Conservation (phyloP, 2,797 vertebrate species). For the Microchirus variegatus region DNA sequence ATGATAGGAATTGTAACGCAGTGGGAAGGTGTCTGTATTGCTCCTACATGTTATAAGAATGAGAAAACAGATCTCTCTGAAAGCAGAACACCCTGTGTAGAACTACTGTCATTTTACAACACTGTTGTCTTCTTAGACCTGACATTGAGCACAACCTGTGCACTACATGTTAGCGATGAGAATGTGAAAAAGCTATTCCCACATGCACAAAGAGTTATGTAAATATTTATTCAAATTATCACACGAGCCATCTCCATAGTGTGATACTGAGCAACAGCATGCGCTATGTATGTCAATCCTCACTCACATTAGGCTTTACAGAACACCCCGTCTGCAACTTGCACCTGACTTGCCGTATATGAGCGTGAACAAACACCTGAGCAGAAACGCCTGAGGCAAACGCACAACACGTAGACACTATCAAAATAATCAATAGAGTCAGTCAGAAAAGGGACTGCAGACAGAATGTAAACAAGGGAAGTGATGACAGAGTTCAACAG, state of each 20-base stretch:
- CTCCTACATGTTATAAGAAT: no score
- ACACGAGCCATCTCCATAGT: not conserved
- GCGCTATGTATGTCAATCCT: no score
- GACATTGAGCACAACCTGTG: conserved; percentile 5
- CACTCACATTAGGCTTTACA: not conserved
- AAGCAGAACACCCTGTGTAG: no score
- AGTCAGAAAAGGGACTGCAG: conserved; percentile 7
- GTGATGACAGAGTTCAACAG: conserved; percentile 33
- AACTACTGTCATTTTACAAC: not conserved
- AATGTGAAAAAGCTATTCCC: no score
- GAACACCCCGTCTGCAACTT: not conserved
- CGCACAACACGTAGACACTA: not conserved
- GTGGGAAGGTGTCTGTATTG: no score
- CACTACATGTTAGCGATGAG: conserved; percentile 14
- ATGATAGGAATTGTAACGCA: no score
- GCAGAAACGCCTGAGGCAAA: not conserved
- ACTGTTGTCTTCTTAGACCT: not conserved
- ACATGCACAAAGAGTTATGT: no score
- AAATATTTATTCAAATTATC: no score
- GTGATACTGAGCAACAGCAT: not conserved
- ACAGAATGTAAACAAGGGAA: conserved; percentile 60
- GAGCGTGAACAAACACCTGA: not conserved
- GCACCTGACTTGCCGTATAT: not conserved
- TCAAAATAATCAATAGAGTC: not conserved
- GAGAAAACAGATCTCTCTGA: no score